Conservation (phyloP, 2,797 vertebrate species). For the Podarcis lilfordi region DNA sequence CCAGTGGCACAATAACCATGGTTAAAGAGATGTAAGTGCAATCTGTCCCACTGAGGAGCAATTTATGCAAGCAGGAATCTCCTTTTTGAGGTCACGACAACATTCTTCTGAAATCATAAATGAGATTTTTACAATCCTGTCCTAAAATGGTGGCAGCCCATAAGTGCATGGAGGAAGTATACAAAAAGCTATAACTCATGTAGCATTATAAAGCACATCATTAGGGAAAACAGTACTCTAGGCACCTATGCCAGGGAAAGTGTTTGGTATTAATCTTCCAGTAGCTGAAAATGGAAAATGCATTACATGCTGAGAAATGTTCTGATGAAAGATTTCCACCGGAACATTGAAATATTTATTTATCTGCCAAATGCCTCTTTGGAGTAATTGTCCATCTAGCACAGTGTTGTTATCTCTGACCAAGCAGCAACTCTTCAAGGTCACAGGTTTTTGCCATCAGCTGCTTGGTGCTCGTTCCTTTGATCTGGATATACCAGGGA, state of each 20-base stretch:
- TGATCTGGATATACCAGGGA: neutral
- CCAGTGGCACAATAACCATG: neutral
- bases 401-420: neutral
- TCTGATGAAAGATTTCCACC: neutral
- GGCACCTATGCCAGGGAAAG: neutral
- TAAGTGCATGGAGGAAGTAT: neutral
- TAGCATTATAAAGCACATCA: neutral
- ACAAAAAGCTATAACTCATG: neutral
- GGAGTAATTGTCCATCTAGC: neutral
- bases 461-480: neutral
- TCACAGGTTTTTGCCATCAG: neutral
- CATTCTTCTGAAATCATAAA: neutral
- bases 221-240: neutral
- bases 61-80: neutral
- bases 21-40: too few relatives aligned
- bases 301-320: neutral
- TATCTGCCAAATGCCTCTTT: neutral
- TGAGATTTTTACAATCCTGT: neutral
- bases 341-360: neutral
- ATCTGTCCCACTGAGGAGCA: neutral
- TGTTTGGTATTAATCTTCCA: neutral
- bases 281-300: neutral
- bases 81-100: neutral
- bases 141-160: neutral
- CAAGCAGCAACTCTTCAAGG: neutral